Conservation (phyloP, 2,797 vertebrate species). For the Gymnothorax reevesii region DNA sequence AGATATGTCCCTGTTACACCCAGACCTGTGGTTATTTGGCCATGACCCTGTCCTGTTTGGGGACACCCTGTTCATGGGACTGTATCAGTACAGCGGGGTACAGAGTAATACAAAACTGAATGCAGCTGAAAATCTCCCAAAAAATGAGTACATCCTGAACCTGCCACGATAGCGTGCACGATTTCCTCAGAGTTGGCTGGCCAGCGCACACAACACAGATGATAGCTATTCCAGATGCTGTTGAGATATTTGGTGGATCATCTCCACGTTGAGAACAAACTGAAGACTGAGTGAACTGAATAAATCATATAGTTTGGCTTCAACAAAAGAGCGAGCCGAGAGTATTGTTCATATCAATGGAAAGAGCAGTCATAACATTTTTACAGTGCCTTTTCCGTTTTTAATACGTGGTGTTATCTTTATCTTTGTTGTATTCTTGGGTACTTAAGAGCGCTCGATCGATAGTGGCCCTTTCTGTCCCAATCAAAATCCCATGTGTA, state of each 20-base stretch:
- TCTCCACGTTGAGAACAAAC: constrained; percentile 58
- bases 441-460: background rate
- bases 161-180: constrained; percentile 43
- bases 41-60: constrained; percentile 35
- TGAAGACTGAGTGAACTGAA: constrained; percentile 60
- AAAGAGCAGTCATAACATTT: background rate
- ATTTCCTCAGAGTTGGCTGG: constrained; percentile 53
- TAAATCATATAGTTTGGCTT: constrained; percentile 65
- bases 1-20: constrained; percentile 34
- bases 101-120: constrained; percentile 46
- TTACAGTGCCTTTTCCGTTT: background rate
- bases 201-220: constrained; percentile 54
- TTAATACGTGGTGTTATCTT: background rate
- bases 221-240: background rate
- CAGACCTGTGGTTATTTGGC: constrained; percentile 37
- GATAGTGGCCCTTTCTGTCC: background rate
- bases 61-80: constrained; percentile 21
- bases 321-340: constrained; percentile 44
- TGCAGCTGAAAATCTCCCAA: constrained; percentile 11
- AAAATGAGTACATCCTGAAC: constrained; percentile 47
- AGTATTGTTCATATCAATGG: constrained; percentile 23
- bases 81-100: constrained; percentile 20
- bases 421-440: background rate
- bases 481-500: background rate
- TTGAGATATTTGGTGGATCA: background rate